These are phyloP conservation scores for Bettongia penicillata DNA, from an alignment of 2,113 vertebrate species.

Conservation along the genomic window DNA sequence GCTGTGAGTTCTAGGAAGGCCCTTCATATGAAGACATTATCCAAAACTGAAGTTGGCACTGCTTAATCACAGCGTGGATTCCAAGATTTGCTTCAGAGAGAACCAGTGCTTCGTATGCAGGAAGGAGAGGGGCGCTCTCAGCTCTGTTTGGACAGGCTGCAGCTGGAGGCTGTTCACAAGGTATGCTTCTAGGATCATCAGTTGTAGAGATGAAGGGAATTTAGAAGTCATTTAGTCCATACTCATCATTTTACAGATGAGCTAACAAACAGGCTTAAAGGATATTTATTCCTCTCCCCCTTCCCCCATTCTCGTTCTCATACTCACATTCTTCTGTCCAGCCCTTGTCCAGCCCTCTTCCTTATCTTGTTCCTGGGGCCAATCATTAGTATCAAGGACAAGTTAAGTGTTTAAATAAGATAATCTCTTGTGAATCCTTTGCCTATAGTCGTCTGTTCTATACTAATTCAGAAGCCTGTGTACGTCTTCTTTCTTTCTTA, in stretches of 20 bases:
- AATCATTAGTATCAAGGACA: not conserved
- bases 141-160: conserved; percentile 88
- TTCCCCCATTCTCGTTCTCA: not conserved
- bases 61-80: conserved; percentile 84
- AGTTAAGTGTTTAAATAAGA: not conserved
- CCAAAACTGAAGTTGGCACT: conserved; percentile 8
- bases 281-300: not conserved
- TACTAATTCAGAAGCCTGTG: not conserved
- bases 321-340: not conserved
- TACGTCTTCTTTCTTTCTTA: conserved; percentile 6
- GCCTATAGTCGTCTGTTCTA: not conserved
- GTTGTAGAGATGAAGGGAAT: not conserved
- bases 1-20: not conserved
- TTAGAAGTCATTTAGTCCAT: not conserved
- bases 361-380: not conserved
- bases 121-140: conserved; percentile 84
- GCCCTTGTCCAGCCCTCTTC: not conserved
- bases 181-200: conserved; percentile 77
- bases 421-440: not conserved
- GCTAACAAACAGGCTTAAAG: not conserved
- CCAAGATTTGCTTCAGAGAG: conserved; percentile 79
- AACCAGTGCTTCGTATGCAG: conserved; percentile 87
- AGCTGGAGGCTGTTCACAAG: conserved; percentile 92
- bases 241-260: not conserved
- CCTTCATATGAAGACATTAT: conserved; percentile 1